phyloP scores from a whole-genome alignment of 2,888 invertebrate species.

The Atrina japonica region DNA sequence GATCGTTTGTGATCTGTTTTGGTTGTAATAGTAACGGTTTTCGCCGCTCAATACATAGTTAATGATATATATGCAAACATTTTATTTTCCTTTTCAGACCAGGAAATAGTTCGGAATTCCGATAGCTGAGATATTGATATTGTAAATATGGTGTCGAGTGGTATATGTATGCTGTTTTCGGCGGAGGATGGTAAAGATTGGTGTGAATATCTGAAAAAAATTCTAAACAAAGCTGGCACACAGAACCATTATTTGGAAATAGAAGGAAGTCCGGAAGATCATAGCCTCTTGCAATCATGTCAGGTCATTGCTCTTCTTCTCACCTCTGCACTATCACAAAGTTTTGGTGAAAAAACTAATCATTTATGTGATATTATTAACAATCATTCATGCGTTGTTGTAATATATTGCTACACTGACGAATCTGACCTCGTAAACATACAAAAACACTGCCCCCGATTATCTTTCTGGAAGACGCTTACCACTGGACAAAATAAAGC shows the following conservation, averaged over 20 bases:
- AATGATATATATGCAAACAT: too few species aligned
- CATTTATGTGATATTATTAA: slow-evolving; percentile 4
- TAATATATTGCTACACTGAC: slow-evolving; percentile 1
- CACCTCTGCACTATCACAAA: neutral
- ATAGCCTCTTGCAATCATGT: neutral
- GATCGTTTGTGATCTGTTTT: too few species aligned
- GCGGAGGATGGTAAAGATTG: slow-evolving; percentile 2
- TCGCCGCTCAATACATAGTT: too few species aligned
- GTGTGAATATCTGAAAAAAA: slow-evolving; percentile 5
- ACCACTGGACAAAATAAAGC: neutral
- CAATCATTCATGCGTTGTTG: slow-evolving; percentile 11
- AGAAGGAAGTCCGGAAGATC: too few species aligned
- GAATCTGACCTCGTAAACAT: too few species aligned
- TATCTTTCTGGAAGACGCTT: slow-evolving; percentile 5
- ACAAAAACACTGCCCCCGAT: too few species aligned
- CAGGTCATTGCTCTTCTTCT: neutral
- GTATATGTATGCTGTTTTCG: slow-evolving; percentile 5
- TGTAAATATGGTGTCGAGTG: too few species aligned
- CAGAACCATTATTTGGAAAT: neutral
- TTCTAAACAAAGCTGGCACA: neutral
- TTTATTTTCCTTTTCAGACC: too few species aligned
- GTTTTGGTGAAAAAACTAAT: neutral
- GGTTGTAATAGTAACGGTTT: too few species aligned
- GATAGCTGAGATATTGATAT: too few species aligned
- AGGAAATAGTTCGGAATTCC: too few species aligned